A percentile compares a stretch with the other conserved stretches of the same genome.
These are phyloP conservation scores for Drosophila bifasciata DNA, from an alignment of 1,140 invertebrate species.

Conservation along the genomic window DNA sequence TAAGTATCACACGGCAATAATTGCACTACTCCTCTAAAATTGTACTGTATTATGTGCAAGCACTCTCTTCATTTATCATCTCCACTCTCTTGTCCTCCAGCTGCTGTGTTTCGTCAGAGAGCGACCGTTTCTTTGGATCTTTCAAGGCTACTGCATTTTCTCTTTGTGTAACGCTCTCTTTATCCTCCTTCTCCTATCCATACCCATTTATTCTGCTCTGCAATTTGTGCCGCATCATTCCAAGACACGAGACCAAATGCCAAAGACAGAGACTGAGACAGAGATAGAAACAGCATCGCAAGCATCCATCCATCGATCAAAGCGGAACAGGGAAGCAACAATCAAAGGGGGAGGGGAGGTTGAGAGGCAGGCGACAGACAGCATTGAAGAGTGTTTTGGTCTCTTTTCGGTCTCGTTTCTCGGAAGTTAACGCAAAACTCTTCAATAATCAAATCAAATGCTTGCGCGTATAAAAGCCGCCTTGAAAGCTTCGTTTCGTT, in stretches of 20 bases:
- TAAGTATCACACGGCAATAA: no score
- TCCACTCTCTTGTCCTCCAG: no score
- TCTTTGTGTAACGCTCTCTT: slow-evolving; percentile 11
- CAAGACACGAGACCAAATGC: slow-evolving; percentile 60
- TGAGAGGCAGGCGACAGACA: not conserved
- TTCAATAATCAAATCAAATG: slow-evolving; percentile 80
- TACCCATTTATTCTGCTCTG: slow-evolving; percentile 24
- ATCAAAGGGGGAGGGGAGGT: slow-evolving; percentile 5
- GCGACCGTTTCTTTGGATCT: no score
- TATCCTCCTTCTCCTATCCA: not conserved
- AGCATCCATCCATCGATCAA: slow-evolving; percentile 42
- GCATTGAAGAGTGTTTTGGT: slow-evolving; percentile 35
- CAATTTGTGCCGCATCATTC: slow-evolving; percentile 67
- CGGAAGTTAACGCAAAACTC: slow-evolving; percentile 76
- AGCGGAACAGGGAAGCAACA: no score
- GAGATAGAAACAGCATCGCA: slow-evolving; percentile 20
- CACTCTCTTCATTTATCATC: no score
- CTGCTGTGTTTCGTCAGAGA: no score
- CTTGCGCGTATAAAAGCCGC: slow-evolving; percentile 65
- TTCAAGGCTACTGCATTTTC: not conserved
- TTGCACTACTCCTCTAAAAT: no score
- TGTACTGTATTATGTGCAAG: no score
- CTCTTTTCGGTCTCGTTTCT: slow-evolving; percentile 41
- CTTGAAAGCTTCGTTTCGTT: slow-evolving; percentile 47
- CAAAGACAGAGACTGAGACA: slow-evolving; percentile 37